These are phyloP conservation scores for Xylota segnis DNA, from an alignment of 2,888 invertebrate genomes.

Conservation along the genomic window DNA sequence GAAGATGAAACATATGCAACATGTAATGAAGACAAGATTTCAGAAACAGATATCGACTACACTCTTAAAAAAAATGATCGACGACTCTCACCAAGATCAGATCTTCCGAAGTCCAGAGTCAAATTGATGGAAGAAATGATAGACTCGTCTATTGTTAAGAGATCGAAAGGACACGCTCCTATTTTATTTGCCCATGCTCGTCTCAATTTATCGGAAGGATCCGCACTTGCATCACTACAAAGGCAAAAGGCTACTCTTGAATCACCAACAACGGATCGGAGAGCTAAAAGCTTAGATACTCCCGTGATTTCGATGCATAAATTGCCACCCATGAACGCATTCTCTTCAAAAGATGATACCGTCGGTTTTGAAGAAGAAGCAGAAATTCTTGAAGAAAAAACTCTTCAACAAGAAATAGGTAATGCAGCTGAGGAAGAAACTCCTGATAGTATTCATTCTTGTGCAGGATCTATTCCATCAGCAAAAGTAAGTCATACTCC, in stretches of 20 bases:
- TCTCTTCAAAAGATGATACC: slow-evolving; percentile 95
- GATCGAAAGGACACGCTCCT: slow-evolving; percentile 91
- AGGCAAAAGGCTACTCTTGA: slow-evolving; percentile 91
- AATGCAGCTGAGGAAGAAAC: slow-evolving; percentile 86
- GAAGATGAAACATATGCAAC: slow-evolving; percentile 86
- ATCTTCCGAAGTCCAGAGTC: slow-evolving; percentile 83
- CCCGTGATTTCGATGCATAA: slow-evolving; percentile 92
- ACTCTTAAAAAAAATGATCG: slow-evolving; percentile 81
- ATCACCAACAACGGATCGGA: slow-evolving; percentile 90
- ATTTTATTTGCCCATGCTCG: slow-evolving; percentile 92
- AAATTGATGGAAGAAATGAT: slow-evolving; percentile 89
- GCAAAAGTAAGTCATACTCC: slow-evolving; percentile 81
- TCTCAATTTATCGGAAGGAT: slow-evolving; percentile 93
- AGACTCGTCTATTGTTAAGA: slow-evolving; percentile 88
- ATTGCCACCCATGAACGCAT: slow-evolving; percentile 92
- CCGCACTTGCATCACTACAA: slow-evolving; percentile 90
- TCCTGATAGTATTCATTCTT: slow-evolving; percentile 84
- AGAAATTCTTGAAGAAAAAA: slow-evolving; percentile 87
- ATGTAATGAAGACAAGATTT: slow-evolving; percentile 85
- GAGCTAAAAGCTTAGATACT: slow-evolving; percentile 93
- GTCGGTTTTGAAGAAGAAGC: slow-evolving; percentile 90
- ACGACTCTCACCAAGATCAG: slow-evolving; percentile 75
- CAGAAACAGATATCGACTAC: slow-evolving; percentile 86
- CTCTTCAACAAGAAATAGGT: slow-evolving; percentile 83
- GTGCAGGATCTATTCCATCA: slow-evolving; percentile 84